Base-by-base conservation (phyloP, 1,140 invertebrate genomes). In the Agraylea sexmaculata region DNA sequence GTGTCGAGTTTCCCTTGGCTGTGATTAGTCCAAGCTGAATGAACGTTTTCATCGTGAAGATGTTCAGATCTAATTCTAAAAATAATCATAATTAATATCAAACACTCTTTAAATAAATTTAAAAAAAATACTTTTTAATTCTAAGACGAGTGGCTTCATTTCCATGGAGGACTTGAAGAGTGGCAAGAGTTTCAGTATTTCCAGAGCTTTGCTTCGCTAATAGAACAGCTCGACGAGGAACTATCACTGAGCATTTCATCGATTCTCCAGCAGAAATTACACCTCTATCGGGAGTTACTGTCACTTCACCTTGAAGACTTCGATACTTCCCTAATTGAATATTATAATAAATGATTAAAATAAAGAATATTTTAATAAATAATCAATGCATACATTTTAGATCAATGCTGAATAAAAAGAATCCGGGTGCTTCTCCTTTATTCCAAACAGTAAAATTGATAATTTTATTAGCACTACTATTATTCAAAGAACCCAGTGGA, bases 381-480 rank as follows among this genome's bases (percentile, higher is more conserved):
- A 25, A 25, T n/a, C n/a, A 12, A 31, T 12, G 22, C 31, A 33
- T 37, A 49, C 47, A 49, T 40, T 49, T 49, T 4, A 49, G 37
- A 23, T 49, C 43, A 15, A 49, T 39, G 29, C 46, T 40, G 19
- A 45, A 45, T 16, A 49, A 13, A 5, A 46, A 37, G 16, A 49
- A 49, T 4, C 21, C 47, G 5, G 32, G 28, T 6, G 40, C 28
- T 2, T 19, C 18, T 4, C 47, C 47, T 12, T 37, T 49, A 29
- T 49, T 49, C 47, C 47, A 49, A 10, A 49, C 46, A 10, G 43
- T 49, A 28, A 49, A 49, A 38, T 31, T 25, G n/a, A 49, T 49
- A 18, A 45, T 36, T 22, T 49, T 49, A 17, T 22, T 40, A 5
- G 12, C 29, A 4, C 41, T 43, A 0, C 40, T 22, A 13, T 49